These are phyloP conservation scores for Platygyra sinensis DNA, from an alignment of 64 coral and sea anemone genomes.

Conservation along the genomic window DNA sequence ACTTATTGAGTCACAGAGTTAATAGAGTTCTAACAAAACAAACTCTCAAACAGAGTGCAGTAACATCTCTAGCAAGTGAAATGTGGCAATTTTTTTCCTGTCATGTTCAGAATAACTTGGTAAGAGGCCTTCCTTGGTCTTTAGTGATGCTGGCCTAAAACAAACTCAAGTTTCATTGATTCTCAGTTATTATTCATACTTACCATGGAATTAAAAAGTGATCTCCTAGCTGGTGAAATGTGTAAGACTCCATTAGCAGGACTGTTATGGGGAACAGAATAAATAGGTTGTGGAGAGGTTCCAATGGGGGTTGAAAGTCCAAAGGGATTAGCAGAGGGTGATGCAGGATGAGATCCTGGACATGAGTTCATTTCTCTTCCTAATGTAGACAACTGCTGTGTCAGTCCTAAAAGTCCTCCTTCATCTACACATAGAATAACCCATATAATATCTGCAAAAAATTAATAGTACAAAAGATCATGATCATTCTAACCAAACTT, in stretches of 20 bases:
- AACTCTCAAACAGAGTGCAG: no score
- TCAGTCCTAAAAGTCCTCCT: conserved; percentile 85
- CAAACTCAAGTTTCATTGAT: no score
- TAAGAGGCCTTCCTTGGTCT: no score
- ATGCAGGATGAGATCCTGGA: neutral
- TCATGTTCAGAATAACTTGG: no score
- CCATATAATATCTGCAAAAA: conserved; percentile 86
- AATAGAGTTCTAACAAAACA: no score
- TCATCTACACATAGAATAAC: conserved; percentile 88
- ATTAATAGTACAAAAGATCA: neutral
- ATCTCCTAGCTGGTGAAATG: conserved; percentile 68
- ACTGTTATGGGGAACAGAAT: conserved; percentile 86
- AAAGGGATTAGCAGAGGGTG: conserved; percentile 75
- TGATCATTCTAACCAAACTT: no score
- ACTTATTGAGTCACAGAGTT: no score
- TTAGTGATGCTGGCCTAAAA: no score
- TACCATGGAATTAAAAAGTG: conserved; percentile 79
- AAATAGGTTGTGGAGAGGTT: conserved; percentile 73
- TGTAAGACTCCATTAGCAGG: conserved; percentile 58
- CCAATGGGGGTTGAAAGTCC: conserved; percentile 52
- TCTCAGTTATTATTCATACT: neutral
- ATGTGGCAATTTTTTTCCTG: no score
- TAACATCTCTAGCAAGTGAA: no score
- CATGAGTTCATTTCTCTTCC: conserved; percentile 79
- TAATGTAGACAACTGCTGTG: conserved; percentile 84